Evolutionary conservation across 2,113 vertebrate genomes (phyloP), one percentile per base, ranked within the genome.

Genomic region (Machaerirhynchus nigripectus): DNA sequence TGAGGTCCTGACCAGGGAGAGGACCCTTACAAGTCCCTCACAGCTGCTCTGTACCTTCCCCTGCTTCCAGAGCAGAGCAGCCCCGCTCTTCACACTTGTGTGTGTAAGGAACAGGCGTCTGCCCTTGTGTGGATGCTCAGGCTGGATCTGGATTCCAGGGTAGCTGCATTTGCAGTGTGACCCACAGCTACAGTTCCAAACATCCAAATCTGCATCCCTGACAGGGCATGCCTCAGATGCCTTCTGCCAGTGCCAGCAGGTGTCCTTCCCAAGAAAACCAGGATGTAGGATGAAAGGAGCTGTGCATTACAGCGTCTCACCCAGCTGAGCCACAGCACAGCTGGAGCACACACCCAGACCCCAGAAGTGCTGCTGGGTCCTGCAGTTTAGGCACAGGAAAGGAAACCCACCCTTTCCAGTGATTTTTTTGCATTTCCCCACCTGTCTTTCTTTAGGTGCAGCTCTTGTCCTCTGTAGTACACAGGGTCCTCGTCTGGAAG

Each of bases 51-150:
- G 39, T 2, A 50, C 35, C 71, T 76, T 31, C 55, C 13, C 9
- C 47, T 2, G 8, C 44, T 15, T 24, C 53, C 71, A 28, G n/a
- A 65, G 7, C n/a, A 57, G 46, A 81, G 71, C 71, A 30, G 59
- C 42, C 7, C 71, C 47, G 60, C 42, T 81, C 64, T 18, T 11
- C 82, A 17, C 47, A 17, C 33, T 3, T 7, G 13, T 37, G 14
- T 0, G 1, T 7, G 15, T 6, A 46, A 71, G 21, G 27, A 76
- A 79, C 35, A 26, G 14, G 2, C 0, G 1, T 7, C 73, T 60
- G 13, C 30, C 44, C 31, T 30, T 12, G 5, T 7, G 28, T 4
- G 53, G 30, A 60, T 33, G 46, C n/a, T 73, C n/a, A 30, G 10
- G 40, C 7, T 59, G n/a, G 13, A 57, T 18, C 71, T 56, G 56